Evolutionary conservation across 1,140 invertebrate species (phyloP).

Genomic region (Dreissena rostriformis): DNA sequence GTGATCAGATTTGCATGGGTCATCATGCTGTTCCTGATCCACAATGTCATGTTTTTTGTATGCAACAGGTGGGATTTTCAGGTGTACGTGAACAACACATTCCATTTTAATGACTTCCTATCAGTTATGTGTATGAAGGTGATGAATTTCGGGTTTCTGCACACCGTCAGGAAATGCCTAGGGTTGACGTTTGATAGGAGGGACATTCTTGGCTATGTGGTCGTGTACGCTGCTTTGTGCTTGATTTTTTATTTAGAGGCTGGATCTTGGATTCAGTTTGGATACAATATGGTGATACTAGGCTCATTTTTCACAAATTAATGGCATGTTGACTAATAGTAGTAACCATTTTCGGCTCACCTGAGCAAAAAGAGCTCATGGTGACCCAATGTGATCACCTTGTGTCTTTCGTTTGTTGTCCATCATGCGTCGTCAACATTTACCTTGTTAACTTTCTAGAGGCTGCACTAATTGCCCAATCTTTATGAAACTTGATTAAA

Average conservation of each 20-base stretch:
- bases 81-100: background rate
- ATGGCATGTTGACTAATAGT: background rate
- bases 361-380: too few relatives aligned
- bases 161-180: conserved; percentile 17
- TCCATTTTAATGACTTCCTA: conserved; percentile 10
- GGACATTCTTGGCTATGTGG: conserved; percentile 2
- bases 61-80: background rate
- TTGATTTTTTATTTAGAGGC: conserved; percentile 17
- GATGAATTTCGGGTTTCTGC: background rate
- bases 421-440: too few relatives aligned
- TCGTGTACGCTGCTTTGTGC: conserved; percentile 17
- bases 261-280: conserved; percentile 30
- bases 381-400: too few relatives aligned
- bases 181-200: background rate
- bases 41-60: conserved; percentile 4
- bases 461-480: too few relatives aligned
- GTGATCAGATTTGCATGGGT: conserved; percentile 25
- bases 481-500: too few relatives aligned
- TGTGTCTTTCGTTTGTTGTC: too few relatives aligned
- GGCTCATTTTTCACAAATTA: conserved; percentile 26
- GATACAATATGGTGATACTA: conserved; percentile 13
- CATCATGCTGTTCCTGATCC: conserved; percentile 11
- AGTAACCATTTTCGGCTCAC: too few relatives aligned
- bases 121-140: background rate
- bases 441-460: too few relatives aligned